phyloP scores from a whole-genome alignment of 2,888 invertebrate species.

The Napeogenes sylphis region DNA sequence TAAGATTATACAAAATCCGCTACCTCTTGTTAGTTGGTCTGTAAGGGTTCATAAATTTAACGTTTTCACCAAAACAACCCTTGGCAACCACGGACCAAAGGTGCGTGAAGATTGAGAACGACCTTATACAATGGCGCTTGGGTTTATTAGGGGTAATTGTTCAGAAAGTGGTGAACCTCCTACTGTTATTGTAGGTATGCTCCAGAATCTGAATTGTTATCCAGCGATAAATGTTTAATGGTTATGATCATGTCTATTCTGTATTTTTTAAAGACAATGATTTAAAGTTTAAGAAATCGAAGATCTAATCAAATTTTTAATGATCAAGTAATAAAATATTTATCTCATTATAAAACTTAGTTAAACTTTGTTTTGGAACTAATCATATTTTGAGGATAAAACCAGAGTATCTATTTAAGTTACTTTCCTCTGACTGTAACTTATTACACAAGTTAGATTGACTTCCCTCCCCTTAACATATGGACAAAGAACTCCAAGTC shows the following conservation, averaged over 20 bases:
- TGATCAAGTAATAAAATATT: neutral
- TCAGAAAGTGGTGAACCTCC: neutral
- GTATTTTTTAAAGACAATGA: neutral
- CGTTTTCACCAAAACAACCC: constrained; percentile 24
- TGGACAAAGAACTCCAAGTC: constrained; percentile 83
- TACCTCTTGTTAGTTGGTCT: neutral
- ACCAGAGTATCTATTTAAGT: neutral
- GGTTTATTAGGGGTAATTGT: constrained; percentile 17
- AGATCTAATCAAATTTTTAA: neutral
- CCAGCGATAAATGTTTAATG: neutral
- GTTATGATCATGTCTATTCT: constrained; percentile 22
- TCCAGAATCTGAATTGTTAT: constrained; percentile 3
- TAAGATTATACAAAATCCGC: neutral
- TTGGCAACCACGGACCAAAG: constrained; percentile 8
- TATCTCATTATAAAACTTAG: neutral
- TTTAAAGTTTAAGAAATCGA: neutral
- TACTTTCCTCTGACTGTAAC: constrained; percentile 82
- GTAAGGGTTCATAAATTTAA: constrained; percentile 1
- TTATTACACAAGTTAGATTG: constrained; percentile 80
- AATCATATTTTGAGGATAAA: neutral
- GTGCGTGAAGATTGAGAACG: constrained; percentile 11
- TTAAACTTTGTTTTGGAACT: neutral
- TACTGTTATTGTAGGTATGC: neutral
- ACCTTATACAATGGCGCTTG: neutral
- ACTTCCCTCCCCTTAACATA: constrained; percentile 88